A percentile compares a stretch with the other conserved stretches of the same genome.
Evolutionary conservation across 2,888 invertebrate genomes (phyloP).

Genomic region (Chromoteleia sp.): DNA sequence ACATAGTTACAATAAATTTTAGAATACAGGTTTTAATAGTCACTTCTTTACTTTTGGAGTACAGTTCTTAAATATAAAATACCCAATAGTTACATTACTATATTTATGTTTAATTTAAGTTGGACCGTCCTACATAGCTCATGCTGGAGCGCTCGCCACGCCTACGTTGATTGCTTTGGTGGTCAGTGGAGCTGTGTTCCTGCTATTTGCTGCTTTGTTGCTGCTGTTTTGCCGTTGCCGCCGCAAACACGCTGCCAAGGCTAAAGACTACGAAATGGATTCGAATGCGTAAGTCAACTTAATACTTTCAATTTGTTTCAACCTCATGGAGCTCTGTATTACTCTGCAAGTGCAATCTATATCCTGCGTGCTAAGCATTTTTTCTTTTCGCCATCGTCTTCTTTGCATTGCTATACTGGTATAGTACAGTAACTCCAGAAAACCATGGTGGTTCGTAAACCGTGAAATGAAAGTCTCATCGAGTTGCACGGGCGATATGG

Average conservation of each 20-base stretch:
- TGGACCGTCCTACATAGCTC: constrained; percentile 92
- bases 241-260: constrained; percentile 91
- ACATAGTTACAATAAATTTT: too few relatives aligned
- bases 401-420: constrained; percentile 37
- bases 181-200: constrained; percentile 92
- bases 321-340: constrained; percentile 10
- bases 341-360: constrained; percentile 21
- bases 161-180: constrained; percentile 92
- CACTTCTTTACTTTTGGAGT: neutral
- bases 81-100: constrained; percentile 45
- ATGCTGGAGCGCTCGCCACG: constrained; percentile 91
- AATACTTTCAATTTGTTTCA: constrained; percentile 59
- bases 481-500: constrained; percentile 62
- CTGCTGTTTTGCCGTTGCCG: constrained; percentile 94
- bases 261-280: constrained; percentile 96
- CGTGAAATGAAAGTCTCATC: constrained; percentile 78
- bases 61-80: constrained; percentile 10
- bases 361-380: constrained; percentile 46
- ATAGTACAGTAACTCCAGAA: constrained; percentile 32
- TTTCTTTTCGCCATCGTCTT: constrained; percentile 32
- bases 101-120: constrained; percentile 86
- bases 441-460: constrained; percentile 75
- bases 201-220: constrained; percentile 90
- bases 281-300: constrained; percentile 86
- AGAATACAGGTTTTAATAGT: too few relatives aligned